Conservation (phyloP, 2,113 vertebrate species). For the Archocentrus centrarchus region DNA sequence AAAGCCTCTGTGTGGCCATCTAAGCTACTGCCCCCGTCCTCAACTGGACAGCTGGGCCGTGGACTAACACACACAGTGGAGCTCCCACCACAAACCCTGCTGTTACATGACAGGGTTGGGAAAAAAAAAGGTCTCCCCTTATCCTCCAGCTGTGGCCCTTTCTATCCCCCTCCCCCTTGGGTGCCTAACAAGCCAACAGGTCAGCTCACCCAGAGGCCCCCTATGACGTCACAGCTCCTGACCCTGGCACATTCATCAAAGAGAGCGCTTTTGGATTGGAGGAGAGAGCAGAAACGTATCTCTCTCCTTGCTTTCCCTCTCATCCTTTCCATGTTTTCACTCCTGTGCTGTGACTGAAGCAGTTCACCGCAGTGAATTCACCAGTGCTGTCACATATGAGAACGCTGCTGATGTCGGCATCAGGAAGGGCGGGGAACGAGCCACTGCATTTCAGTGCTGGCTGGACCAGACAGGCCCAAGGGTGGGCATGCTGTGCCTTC, state of each 20-base stretch:
- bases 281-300: slow-evolving; percentile 9
- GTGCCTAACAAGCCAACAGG: slow-evolving; percentile 52
- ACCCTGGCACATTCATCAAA: slow-evolving; percentile 64
- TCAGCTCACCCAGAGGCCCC: slow-evolving; percentile 65
- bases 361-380: slow-evolving; percentile 17
- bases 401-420: neutral
- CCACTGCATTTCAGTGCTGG: slow-evolving; percentile 53
- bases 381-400: slow-evolving; percentile 32
- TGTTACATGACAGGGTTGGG: slow-evolving; percentile 52
- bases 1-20: slow-evolving; percentile 37
- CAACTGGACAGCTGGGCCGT: slow-evolving; percentile 21
- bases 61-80: slow-evolving; percentile 48
- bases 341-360: slow-evolving; percentile 58
- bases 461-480: slow-evolving; percentile 47
- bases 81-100: slow-evolving; percentile 43
- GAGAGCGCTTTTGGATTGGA: slow-evolving; percentile 19
- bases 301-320: slow-evolving; percentile 5
- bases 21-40: slow-evolving; percentile 31
- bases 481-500: slow-evolving; percentile 66
- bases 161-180: slow-evolving; percentile 28
- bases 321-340: slow-evolving; percentile 35
- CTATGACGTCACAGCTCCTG: slow-evolving; percentile 59
- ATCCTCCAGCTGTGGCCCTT: slow-evolving; percentile 41
- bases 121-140: slow-evolving; percentile 2
- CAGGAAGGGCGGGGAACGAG: slow-evolving; percentile 39